Evolutionary conservation across 2,888 invertebrate genomes (phyloP).

Genomic region (Acleris laterana): DNA sequence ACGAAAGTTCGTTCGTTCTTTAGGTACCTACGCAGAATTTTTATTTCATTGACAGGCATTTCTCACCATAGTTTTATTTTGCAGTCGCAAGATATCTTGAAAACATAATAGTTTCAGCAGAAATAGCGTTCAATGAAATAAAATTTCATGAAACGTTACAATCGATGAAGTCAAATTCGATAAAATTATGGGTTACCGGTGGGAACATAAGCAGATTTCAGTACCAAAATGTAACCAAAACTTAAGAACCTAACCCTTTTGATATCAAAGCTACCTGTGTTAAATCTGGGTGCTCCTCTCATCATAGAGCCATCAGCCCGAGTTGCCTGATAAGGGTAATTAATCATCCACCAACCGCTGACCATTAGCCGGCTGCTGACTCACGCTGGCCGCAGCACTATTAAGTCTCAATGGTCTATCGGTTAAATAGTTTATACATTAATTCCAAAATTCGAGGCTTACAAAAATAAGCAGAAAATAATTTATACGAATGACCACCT

Average conservation of each 20-base stretch:
- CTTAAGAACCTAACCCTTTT: constrained; percentile 17
- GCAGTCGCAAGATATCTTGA: no score
- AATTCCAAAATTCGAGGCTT: constrained; percentile 4
- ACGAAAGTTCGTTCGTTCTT: no score
- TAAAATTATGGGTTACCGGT: no score
- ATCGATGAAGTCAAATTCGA: no score
- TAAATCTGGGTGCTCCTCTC: constrained; percentile 51
- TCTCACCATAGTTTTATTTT: no score
- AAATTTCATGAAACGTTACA: no score
- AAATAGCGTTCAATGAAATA: no score
- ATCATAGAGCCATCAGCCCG: constrained; percentile 76
- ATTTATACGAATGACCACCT: constrained; percentile 18
- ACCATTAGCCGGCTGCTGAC: constrained; percentile 77
- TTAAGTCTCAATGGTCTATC: constrained; percentile 27
- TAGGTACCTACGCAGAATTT: no score
- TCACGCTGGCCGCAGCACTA: constrained; percentile 51
- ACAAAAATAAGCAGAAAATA: constrained; percentile 8
- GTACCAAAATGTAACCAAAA: no score
- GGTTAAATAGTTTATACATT: constrained; percentile 20
- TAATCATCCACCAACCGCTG: constrained; percentile 75
- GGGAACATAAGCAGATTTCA: no score
- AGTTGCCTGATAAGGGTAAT: constrained; percentile 72
- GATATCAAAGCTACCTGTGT: constrained; percentile 23
- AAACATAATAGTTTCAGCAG: no score
- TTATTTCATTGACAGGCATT: no score